Base-by-base conservation (phyloP, 2,113 vertebrate genomes). In the Sylvietta virens region DNA sequence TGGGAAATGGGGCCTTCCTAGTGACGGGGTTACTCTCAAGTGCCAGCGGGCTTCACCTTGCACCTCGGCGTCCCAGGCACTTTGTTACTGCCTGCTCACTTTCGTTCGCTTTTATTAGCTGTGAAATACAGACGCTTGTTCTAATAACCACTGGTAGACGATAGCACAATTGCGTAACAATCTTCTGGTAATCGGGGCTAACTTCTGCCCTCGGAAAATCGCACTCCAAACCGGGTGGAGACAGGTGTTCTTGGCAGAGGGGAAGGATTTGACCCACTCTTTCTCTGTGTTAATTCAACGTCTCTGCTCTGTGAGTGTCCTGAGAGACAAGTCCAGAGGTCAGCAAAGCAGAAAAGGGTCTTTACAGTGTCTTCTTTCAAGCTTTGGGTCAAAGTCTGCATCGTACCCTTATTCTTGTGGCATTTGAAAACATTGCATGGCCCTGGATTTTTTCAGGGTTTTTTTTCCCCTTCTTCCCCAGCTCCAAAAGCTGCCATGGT, bases 51-150 rank as follows among this genome's bases (percentile, higher is more conserved):
- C 90, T 84, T 73, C 72, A 28, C 0, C 1, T 50, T 11, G 44
- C 54, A 9, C 61, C 81, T 81, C 7, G 0, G 11, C 0, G 0
- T 92, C n/a, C 53, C 37, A 2, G 77, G 70, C 23, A 3, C 61
- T 79, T 66, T 16, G 62, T 70, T 81, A 54, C 58, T 50, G 81
- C 84, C 45, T 82, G 73, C 58, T 85, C 50, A 1, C 33, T 71
- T 79, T 89, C 2, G 0, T 85, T 87, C 35, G 26, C 54, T 91
- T 86, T 60, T 65, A 76, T 79, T 82, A 76, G 50, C 62, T 90
- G 78, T 67, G 92, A 95, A 85, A 88, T 33, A 66, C 66, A 61
- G 66, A 56, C 14, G 7, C 58, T 90, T 73, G 44, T 86, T 92
- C 66, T 94, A 72, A 85, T 90, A 88, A 65, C 45, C 11, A 9